Base-by-base conservation (phyloP, 2,113 vertebrate genomes). In the Lamprotornis superbus region DNA sequence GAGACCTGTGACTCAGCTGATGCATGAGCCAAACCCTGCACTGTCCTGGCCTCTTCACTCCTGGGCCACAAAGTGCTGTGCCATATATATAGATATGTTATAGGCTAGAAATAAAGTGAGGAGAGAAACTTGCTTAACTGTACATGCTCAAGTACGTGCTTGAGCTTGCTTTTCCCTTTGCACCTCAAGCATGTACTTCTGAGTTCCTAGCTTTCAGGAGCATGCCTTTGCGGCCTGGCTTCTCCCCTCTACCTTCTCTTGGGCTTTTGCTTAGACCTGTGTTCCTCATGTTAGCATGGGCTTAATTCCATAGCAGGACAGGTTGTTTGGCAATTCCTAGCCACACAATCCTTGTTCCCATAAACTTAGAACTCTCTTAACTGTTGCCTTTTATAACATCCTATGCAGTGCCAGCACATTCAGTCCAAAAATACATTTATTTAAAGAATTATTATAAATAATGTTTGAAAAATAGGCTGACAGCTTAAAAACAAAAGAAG, bases 401-500 rank as follows among this genome's bases (percentile, higher is more conserved):
- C 40, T 57, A 2, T 9, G 11, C 23, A 15, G 4, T 10, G 1
- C 46, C 69, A 83, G 15, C 30, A 44, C 18, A 1, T 52, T 83
- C 94, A 69, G 23, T 97, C 59, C 53, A 95, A 84, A 92, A 95
- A 94, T 96, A 95, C 68, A 49, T 98, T 98, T 98, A 98, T 98
- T 98, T 97, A 80, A 94, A 84, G 16, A 85, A 94, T 61, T 82
- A 28, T 86, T 94, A 98, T 98, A 98, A 97, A 98, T 98, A 98
- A 94, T 77, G 1, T 79, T 47, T 44, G 52, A 76, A 44, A 44
- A 97, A 95, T 95, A 97, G 82, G 74, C 14, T 52, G 22, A 61
- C 94, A 63, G 85, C 78, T 56, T 94, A 73, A 74, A 74, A 89
- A 25, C 7, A 20, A 47, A 61, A 50, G 49, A 50, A 39, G 73